phyloP scores from a whole-genome alignment of 2,797 vertebrate genomes.

The Galaxias olidus region DNA sequence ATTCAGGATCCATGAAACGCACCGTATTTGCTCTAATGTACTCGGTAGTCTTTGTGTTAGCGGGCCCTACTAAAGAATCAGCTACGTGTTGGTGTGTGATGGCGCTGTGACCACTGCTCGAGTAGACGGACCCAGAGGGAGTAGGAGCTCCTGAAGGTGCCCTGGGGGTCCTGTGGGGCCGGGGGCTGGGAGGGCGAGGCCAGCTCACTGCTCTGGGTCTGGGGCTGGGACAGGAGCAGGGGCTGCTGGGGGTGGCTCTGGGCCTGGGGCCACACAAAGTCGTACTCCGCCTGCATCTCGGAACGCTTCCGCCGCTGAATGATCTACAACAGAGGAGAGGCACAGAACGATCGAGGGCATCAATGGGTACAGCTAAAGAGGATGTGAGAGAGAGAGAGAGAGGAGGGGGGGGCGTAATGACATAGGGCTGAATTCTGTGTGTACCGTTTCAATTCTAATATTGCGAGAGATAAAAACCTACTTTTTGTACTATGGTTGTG shows the following conservation, averaged over 20 bases:
- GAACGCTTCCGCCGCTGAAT: slow-evolving; percentile 87
- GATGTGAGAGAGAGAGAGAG: neutral
- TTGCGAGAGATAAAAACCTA: slow-evolving; percentile 45
- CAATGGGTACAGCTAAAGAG: neutral
- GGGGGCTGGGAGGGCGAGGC: slow-evolving; percentile 67
- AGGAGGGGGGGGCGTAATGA: neutral
- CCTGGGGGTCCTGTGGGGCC: slow-evolving; percentile 56
- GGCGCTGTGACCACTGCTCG: neutral
- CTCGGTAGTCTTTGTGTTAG: too few species aligned
- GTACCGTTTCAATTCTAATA: neutral
- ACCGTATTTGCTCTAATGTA: too few species aligned
- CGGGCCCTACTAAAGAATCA: neutral
- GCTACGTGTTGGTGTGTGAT: neutral
- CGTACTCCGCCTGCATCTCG: slow-evolving; percentile 77
- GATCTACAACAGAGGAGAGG: slow-evolving; percentile 70
- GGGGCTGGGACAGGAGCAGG: slow-evolving; percentile 34
- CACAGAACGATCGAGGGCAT: neutral
- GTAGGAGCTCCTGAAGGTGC: slow-evolving; percentile 67
- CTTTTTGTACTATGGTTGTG: slow-evolving; percentile 91
- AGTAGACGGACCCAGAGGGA: slow-evolving; percentile 83
- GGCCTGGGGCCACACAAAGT: slow-evolving; percentile 76
- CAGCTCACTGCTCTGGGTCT: slow-evolving; percentile 58
- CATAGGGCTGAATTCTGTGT: too few species aligned
- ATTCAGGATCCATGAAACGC: too few species aligned
- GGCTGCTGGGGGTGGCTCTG: slow-evolving; percentile 54